Evolutionary conservation across 2,113 vertebrate species (phyloP).

Genomic region (Myiozetetes cayanensis): DNA sequence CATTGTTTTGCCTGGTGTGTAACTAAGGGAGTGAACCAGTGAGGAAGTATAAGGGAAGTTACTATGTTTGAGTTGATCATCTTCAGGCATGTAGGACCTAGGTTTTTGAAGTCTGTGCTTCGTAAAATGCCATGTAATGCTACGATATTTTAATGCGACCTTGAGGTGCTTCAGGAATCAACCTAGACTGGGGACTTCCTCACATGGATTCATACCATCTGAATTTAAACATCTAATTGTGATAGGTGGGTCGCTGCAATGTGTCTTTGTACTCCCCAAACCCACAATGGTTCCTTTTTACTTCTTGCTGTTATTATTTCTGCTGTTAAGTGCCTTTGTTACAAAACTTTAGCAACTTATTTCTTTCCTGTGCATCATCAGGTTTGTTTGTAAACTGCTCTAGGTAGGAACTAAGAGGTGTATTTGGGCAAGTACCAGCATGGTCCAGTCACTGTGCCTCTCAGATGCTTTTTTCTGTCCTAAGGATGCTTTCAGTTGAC

Average conservation of each 20-base stretch:
- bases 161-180: not conserved
- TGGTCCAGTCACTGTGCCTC: not conserved
- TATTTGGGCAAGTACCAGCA: not conserved
- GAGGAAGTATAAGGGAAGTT: not conserved
- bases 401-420: not conserved
- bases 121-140: not conserved
- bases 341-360: not conserved
- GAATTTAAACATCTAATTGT: not conserved
- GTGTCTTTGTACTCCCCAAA: not conserved
- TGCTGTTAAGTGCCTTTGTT: not conserved
- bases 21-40: not conserved
- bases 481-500: not conserved
- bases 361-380: not conserved
- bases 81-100: not conserved
- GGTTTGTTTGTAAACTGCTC: not conserved
- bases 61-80: not conserved
- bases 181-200: not conserved
- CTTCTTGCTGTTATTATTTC: not conserved
- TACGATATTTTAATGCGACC: not conserved
- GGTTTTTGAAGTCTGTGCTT: not conserved
- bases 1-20: not conserved
- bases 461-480: not conserved
- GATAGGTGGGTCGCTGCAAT: not conserved
- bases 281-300: not conserved
- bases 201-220: not conserved